phyloP scores from a whole-genome alignment of 2,113 vertebrate species.

The Pelvicachromis taeniatus region DNA sequence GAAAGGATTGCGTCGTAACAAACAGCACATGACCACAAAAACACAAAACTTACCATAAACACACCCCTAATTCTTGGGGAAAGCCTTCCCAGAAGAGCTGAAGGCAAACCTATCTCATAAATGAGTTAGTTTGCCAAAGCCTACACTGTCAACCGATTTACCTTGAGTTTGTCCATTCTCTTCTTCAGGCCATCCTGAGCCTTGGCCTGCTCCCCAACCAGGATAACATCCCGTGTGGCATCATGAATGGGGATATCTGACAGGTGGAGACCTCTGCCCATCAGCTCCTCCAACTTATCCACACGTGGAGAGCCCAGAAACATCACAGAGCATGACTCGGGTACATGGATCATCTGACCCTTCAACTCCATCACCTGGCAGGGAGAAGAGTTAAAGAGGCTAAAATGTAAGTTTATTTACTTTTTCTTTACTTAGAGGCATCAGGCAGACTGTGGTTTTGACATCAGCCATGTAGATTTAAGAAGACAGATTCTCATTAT shows the following conservation, averaged over 20 bases:
- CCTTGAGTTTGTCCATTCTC: constrained; percentile 96
- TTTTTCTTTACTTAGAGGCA: neutral
- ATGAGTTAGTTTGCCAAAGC: neutral
- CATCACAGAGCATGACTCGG: constrained; percentile 89
- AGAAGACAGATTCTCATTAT: neutral
- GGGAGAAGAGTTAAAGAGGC: neutral
- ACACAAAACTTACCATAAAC: neutral
- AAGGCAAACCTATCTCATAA: neutral
- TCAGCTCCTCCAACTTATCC: constrained; percentile 95
- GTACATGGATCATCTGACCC: constrained; percentile 97
- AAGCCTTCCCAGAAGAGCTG: neutral
- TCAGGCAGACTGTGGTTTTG: neutral
- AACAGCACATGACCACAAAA: neutral
- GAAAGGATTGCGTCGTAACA: neutral
- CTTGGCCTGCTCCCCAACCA: constrained; percentile 96
- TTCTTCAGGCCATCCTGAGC: constrained; percentile 97
- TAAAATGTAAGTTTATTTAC: neutral
- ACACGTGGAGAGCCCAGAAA: constrained; percentile 97
- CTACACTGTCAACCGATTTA: neutral
- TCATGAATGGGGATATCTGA: constrained; percentile 98
- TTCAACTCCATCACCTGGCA: constrained; percentile 97
- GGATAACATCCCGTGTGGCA: constrained; percentile 92
- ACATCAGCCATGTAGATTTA: neutral
- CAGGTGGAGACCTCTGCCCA: constrained; percentile 93
- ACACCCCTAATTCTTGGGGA: neutral